Conservation (phyloP, 2,113 vertebrate genomes). For the Odontophorus gujanensis region DNA sequence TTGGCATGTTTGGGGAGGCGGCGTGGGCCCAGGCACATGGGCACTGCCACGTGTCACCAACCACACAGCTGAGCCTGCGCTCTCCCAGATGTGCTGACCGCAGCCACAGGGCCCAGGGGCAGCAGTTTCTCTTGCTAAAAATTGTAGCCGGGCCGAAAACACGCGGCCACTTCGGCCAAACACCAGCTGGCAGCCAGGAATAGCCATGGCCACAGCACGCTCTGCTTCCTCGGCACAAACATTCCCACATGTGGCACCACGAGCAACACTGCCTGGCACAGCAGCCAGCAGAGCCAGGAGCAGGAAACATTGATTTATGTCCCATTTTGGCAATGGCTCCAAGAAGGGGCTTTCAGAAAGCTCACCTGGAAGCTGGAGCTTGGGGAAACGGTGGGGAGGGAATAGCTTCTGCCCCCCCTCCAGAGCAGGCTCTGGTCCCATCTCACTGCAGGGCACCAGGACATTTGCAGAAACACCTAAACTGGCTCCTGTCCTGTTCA, state of each 20-base stretch:
- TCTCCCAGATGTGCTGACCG: not conserved
- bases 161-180: rapidly evolving
- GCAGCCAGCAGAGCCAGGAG: rapidly evolving
- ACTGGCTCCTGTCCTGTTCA: too few relatives aligned
- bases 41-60: rapidly evolving
- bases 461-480: not conserved
- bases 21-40: rapidly evolving
- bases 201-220: not conserved
- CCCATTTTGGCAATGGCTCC: not conserved
- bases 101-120: not conserved
- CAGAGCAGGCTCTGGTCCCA: not conserved
- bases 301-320: not conserved
- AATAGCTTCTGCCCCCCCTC: not conserved
- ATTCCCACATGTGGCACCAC: not conserved
- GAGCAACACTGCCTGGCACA: rapidly evolving
- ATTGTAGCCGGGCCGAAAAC: constrained; percentile 30
- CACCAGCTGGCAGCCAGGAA: constrained; percentile 66
- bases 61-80: not conserved
- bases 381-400: not conserved
- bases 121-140: constrained; percentile 38
- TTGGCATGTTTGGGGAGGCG: rapidly evolving
- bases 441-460: not conserved
- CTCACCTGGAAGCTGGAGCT: not conserved
- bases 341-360: rapidly evolving
- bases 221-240: not conserved